Evolutionary conservation across 2,888 invertebrate species (phyloP).

Genomic region (Pachliopta kotzebuea): DNA sequence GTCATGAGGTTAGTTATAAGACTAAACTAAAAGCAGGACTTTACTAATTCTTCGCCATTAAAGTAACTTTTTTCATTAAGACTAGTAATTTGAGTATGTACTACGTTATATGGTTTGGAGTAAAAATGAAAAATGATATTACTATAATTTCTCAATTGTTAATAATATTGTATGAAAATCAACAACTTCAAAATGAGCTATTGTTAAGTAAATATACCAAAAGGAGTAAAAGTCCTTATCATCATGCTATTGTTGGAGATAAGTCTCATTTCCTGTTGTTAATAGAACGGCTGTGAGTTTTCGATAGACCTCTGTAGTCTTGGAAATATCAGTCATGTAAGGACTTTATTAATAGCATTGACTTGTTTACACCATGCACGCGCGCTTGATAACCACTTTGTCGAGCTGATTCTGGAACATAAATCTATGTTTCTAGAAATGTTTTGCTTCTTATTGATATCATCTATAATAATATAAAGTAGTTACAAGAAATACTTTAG

Average conservation of each 20-base stretch:
- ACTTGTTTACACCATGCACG: conserved; percentile 56
- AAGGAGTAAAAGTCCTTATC: conserved; percentile 16
- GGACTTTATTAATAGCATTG: conserved; percentile 32
- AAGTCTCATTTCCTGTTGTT: conserved; percentile 21
- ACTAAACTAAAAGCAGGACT: no score
- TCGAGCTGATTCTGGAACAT: conserved; percentile 43
- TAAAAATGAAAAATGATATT: background rate
- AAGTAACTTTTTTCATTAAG: no score
- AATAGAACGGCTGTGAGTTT: conserved; percentile 35
- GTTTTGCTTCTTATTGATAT: conserved; percentile 10
- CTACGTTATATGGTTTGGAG: no score
- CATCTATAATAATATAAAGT: background rate
- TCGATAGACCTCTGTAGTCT: conserved; percentile 43
- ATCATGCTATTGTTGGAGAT: conserved; percentile 15
- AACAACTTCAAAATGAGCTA: background rate
- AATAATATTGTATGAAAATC: background rate
- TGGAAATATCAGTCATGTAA: conserved; percentile 40
- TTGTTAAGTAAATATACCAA: background rate
- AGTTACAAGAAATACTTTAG: background rate
- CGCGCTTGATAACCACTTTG: conserved; percentile 45
- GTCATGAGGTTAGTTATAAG: no score
- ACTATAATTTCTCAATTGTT: background rate
- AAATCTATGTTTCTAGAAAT: conserved; percentile 35
- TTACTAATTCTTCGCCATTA: no score
- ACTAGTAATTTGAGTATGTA: no score